Evolutionary conservation across 2,113 vertebrate species (phyloP).

Genomic region (Rhea americana): DNA sequence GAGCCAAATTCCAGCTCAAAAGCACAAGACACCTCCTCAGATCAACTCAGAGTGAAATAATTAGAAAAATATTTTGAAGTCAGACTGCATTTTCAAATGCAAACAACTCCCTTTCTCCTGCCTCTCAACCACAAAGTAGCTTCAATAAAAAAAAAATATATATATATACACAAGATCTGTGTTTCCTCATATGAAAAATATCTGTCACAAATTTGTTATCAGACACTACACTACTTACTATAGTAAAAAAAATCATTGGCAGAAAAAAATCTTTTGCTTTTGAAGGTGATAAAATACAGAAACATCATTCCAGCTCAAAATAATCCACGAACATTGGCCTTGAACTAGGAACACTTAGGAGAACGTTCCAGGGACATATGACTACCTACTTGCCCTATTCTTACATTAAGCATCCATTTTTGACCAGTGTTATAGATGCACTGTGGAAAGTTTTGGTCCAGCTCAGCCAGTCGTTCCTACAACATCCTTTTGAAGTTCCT

Average conservation of each 20-base stretch:
- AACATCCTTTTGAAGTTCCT: neutral
- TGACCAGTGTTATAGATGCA: neutral
- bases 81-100: neutral
- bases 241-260: neutral
- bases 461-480: neutral
- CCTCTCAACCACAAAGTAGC: neutral
- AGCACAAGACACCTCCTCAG: neutral
- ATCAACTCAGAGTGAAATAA: neutral
- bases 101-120: neutral
- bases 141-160: neutral
- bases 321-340: neutral
- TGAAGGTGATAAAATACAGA: neutral
- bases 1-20: neutral
- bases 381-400: neutral
- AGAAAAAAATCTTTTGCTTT: neutral
- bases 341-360: neutral
- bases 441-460: neutral
- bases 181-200: neutral
- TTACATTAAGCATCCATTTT: neutral
- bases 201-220: neutral
- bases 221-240: no score
- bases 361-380: neutral
- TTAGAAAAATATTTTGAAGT: neutral
- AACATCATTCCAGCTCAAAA: neutral
- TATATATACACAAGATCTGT: neutral